Evolutionary conservation across 2,113 vertebrate genomes (phyloP), one percentile per base, ranked within the genome.

Genomic region (Nycticryphes semicollaris): DNA sequence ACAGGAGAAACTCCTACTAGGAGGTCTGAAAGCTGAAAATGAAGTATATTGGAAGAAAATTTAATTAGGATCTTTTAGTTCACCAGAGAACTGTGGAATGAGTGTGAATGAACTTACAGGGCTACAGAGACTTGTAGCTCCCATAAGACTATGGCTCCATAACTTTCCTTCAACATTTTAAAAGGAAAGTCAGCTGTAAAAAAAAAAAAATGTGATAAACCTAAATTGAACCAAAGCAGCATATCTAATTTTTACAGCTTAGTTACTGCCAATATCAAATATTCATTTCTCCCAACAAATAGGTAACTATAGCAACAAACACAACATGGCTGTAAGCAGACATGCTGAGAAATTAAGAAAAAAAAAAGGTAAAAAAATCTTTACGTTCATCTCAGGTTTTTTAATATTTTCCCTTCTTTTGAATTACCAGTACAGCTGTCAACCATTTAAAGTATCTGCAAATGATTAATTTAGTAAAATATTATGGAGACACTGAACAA

Each of bases 241-340:
- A 76, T 94, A 80, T 90, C 83, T 93, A 87, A 96, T 94, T 96
- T 95, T 89, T 93, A 90, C 68, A 56, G 48, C 84, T 80, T 87
- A 94, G 86, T 84, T 92, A 82, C 86, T 79, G 80, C 66, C 91
- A 92, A 95, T 85, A 73, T 82, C 57, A 93, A 90, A 81, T 95
- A 92, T 91, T 91, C 63, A 72, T 87, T 94, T 91, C 43, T 94
- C n/a, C 50, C 95, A 94, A 87, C 76, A 90, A 93, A 89, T 43
- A 91, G 83, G 96, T 96, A 96, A 86, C 94, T 87, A 94, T 95
- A 95, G 93, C 91, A 97, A 96, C 91, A 91, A 93, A 86, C 27
- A 79, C 47, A 79, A 70, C 35, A 57, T 18, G 24, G 39, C 48
- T 84, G 25, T 28, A 69, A 33, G 48, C 33, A 90, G 84, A 93